These are phyloP conservation scores for Saimiri boliviensis DNA, from an alignment of 2,113 vertebrate genomes.

Conservation along the genomic window DNA sequence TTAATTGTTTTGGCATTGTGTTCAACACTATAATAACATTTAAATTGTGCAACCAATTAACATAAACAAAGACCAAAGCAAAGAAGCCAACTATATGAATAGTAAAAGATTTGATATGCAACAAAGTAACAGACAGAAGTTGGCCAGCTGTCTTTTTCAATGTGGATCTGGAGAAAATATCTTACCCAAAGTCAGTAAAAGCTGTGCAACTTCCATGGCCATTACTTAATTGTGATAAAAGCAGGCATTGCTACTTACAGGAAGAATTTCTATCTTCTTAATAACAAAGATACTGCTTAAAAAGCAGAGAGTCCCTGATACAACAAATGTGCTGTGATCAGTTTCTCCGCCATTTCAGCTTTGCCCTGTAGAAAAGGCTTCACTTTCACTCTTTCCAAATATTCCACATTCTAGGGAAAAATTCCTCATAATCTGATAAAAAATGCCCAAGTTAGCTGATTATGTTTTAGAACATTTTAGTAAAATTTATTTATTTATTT, in stretches of 20 bases:
- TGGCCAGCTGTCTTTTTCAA: not conserved
- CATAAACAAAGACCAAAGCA: constrained; percentile 10
- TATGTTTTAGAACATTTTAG: not conserved
- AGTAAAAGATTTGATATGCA: not conserved
- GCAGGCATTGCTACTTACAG: too few species aligned
- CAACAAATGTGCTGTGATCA: not conserved
- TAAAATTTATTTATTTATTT: not conserved
- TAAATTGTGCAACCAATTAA: not conserved
- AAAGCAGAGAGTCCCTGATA: not conserved
- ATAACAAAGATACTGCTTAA: not conserved
- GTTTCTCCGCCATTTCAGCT: not conserved
- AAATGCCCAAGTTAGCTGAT: not conserved
- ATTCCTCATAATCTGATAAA: not conserved
- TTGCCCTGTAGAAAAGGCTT: not conserved
- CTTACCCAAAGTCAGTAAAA: not conserved
- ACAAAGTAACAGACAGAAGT: not conserved
- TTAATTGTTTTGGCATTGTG: not conserved
- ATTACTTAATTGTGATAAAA: not conserved
- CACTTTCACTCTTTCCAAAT: not conserved
- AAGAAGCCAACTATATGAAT: not conserved
- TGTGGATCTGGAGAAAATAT: not conserved
- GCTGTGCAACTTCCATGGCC: not conserved
- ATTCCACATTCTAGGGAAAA: not conserved
- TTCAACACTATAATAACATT: constrained; percentile 15
- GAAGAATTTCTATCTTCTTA: not conserved